Percentiles rank a stretch among this genome's conserved stretches.
phyloP scores from a whole-genome alignment of 2,797 vertebrate genomes.

The Neopelma chrysocephalum region DNA sequence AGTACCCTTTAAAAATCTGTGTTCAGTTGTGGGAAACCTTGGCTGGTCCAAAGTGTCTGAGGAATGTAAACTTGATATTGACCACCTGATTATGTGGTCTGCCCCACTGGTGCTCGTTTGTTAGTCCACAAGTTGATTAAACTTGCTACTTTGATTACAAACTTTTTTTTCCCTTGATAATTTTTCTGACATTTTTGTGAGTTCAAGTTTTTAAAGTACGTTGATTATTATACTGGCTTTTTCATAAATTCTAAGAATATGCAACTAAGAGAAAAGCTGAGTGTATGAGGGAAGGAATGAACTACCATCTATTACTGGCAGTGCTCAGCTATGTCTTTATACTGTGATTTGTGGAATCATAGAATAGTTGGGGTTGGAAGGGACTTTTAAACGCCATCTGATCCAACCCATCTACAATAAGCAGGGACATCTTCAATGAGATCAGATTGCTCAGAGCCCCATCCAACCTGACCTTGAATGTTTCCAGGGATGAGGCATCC shows the following conservation, averaged over 20 bases:
- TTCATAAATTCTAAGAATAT: not conserved
- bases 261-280: not conserved
- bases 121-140: not conserved
- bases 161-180: rapidly evolving
- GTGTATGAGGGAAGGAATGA: not conserved
- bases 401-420: not conserved
- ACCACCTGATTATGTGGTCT: not conserved
- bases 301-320: not conserved
- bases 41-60: too few relatives aligned
- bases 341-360: not conserved
- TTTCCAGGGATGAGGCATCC: not conserved
- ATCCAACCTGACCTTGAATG: not conserved
- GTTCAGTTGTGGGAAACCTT: too few relatives aligned
- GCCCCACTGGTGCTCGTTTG: rapidly evolving
- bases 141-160: not conserved
- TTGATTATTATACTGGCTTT: not conserved
- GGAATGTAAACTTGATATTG: too few relatives aligned
- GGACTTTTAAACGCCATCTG: not conserved
- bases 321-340: not conserved
- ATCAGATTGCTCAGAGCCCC: not conserved
- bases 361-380: not conserved
- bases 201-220: not conserved
- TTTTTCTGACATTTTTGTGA: not conserved
- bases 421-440: not conserved
- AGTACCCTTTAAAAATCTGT: not conserved